Evolutionary conservation across 1,140 invertebrate species (phyloP).

Genomic region (Drosophila kanapiae): DNA sequence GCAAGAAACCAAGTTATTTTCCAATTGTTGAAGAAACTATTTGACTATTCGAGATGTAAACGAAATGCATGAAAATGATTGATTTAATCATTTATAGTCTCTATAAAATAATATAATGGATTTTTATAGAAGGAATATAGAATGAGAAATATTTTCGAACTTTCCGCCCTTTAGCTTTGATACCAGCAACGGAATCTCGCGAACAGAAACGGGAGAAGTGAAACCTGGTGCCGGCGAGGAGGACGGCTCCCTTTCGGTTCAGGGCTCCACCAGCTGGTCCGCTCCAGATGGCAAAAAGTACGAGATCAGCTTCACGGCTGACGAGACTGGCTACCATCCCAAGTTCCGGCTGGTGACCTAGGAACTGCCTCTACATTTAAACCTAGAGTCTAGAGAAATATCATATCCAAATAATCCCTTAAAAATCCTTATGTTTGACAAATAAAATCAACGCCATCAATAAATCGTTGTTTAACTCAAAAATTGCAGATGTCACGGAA

Average conservation of each 20-base stretch:
- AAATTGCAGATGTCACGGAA: not conserved
- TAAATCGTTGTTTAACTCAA: not conserved
- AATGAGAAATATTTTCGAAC: no score
- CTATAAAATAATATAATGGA: no score
- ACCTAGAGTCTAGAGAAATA: not conserved
- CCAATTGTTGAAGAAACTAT: no score
- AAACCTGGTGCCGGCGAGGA: conserved; percentile 87
- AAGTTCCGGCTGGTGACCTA: conserved; percentile 86
- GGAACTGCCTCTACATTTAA: not conserved
- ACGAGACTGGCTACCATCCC: conserved; percentile 92
- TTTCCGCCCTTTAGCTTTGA: conserved; percentile 86
- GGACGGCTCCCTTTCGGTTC: conserved; percentile 86
- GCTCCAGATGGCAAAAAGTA: conserved; percentile 89
- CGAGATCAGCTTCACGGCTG: conserved; percentile 89
- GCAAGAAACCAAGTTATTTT: no score
- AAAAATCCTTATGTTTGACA: not conserved
- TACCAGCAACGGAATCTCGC: conserved; percentile 89
- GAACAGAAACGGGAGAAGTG: conserved; percentile 88
- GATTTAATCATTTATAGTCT: no score
- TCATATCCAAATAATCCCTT: not conserved
- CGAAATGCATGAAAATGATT: no score
- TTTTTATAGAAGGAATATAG: no score
- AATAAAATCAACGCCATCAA: not conserved
- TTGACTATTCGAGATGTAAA: no score
- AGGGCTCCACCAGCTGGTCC: conserved; percentile 89